These are phyloP conservation scores for Formica selysi DNA, from an alignment of 1,140 invertebrate genomes.

Conservation along the genomic window DNA sequence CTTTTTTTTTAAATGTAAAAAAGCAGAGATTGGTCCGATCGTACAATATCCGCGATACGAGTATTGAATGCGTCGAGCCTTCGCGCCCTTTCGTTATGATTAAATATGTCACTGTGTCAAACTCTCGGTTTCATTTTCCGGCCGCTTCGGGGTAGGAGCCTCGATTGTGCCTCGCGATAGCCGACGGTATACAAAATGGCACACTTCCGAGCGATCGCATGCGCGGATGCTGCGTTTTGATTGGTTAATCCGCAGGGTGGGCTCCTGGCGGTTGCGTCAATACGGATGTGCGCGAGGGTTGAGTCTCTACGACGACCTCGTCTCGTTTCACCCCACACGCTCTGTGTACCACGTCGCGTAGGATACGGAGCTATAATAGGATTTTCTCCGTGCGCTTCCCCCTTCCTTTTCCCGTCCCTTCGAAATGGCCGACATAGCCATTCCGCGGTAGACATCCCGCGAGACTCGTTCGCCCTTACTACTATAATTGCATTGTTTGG, in stretches of 20 bases:
- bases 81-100: slow-evolving; percentile 24
- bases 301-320: slow-evolving; percentile 47
- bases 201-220: slow-evolving; percentile 80
- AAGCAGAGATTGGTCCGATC: neutral
- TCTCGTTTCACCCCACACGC: slow-evolving; percentile 60
- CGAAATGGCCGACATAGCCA: slow-evolving; percentile 75
- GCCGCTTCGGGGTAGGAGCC: slow-evolving; percentile 43
- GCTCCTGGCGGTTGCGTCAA: slow-evolving; percentile 80
- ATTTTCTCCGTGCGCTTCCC: slow-evolving; percentile 65
- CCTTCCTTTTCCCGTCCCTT: slow-evolving; percentile 16
- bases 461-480: slow-evolving; percentile 57
- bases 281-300: slow-evolving; percentile 71
- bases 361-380: slow-evolving; percentile 72
- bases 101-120: slow-evolving; percentile 59
- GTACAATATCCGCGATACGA: neutral
- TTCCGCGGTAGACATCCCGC: slow-evolving; percentile 60
- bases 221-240: slow-evolving; percentile 85
- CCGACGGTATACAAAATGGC: slow-evolving; percentile 78
- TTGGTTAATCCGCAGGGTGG: slow-evolving; percentile 81
- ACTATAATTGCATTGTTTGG: slow-evolving; percentile 58
- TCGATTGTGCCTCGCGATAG: slow-evolving; percentile 62
- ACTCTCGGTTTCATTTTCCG: slow-evolving; percentile 58
- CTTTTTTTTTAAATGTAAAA: neutral
- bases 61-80: too few species aligned
- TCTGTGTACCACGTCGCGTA: slow-evolving; percentile 54